Percentiles rank a stretch among this genome's conserved stretches.
phyloP scores from a whole-genome alignment of 2,888 invertebrate genomes.

The Bembecia ichneumoniformis region DNA sequence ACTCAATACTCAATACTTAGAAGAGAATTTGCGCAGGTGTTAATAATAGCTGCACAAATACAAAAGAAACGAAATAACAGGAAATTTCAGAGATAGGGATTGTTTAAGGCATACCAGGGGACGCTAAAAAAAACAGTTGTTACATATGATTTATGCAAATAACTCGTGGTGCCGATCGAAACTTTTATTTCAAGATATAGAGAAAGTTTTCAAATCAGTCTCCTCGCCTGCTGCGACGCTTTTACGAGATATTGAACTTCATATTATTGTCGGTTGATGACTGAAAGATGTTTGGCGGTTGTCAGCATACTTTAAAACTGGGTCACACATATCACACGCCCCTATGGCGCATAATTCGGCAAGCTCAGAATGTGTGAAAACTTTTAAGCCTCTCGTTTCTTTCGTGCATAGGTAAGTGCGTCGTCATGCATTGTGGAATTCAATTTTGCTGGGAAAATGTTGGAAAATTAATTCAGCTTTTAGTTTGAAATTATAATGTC shows the following conservation, averaged over 20 bases:
- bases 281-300: conserved; percentile 27
- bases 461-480: no score
- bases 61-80: no score
- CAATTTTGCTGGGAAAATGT: no score
- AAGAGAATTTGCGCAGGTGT: no score
- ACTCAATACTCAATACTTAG: no score
- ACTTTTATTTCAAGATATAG: not conserved
- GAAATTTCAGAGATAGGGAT: no score
- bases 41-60: no score
- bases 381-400: not conserved
- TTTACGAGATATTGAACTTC: conserved; percentile 17
- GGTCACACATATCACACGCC: conserved; percentile 21
- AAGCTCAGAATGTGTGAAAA: not conserved
- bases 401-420: not conserved
- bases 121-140: no score
- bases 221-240: conserved; percentile 16
- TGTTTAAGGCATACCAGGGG: no score
- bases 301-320: conserved; percentile 19
- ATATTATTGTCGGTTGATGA: conserved; percentile 15
- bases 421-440: not conserved
- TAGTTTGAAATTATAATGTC: no score
- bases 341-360: conserved; percentile 22
- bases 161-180: not conserved
- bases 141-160: no score
- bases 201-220: conserved; percentile 25